Evolutionary conservation across 2,888 invertebrate species (phyloP).

Genomic region (Leptinotarsa tumamoca): DNA sequence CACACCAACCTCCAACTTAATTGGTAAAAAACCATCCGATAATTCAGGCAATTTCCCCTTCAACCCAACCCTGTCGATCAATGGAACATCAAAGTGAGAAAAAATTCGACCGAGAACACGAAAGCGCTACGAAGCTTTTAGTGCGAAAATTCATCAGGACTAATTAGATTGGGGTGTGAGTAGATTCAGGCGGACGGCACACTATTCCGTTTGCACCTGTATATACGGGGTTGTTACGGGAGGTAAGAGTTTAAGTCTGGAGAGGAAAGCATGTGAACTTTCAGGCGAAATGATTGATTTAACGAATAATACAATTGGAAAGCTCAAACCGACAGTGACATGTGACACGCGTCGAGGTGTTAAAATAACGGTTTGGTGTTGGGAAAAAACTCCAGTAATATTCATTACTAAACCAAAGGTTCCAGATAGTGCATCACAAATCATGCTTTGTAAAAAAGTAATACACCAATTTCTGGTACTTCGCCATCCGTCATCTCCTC

Average conservation of each 20-base stretch:
- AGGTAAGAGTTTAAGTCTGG: background rate
- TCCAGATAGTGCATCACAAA: too few species aligned
- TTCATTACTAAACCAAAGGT: too few species aligned
- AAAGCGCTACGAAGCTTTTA: constrained; percentile 47
- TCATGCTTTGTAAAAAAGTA: too few species aligned
- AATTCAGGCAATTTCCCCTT: constrained; percentile 26
- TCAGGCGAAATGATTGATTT: background rate
- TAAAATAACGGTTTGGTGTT: too few species aligned
- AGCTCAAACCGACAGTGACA: too few species aligned
- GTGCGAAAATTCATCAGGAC: constrained; percentile 49
- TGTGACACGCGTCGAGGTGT: too few species aligned
- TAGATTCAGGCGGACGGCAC: constrained; percentile 41
- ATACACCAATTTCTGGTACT: too few species aligned
- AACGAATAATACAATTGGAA: too few species aligned
- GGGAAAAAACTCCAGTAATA: too few species aligned
- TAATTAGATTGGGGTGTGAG: constrained; percentile 53
- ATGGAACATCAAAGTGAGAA: constrained; percentile 25
- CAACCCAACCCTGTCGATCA: constrained; percentile 16
- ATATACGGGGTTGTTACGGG: background rate
- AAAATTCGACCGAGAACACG: constrained; percentile 29
- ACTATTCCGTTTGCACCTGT: constrained; percentile 9
- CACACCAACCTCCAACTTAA: constrained; percentile 22
- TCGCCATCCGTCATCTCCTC: too few species aligned
- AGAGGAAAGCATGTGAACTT: background rate
- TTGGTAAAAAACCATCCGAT: constrained; percentile 26